A percentile compares a stretch with the other conserved stretches of the same genome.
Evolutionary conservation across 1,140 invertebrate species (phyloP).

Genomic region (Diachasmimorpha longicaudata): DNA sequence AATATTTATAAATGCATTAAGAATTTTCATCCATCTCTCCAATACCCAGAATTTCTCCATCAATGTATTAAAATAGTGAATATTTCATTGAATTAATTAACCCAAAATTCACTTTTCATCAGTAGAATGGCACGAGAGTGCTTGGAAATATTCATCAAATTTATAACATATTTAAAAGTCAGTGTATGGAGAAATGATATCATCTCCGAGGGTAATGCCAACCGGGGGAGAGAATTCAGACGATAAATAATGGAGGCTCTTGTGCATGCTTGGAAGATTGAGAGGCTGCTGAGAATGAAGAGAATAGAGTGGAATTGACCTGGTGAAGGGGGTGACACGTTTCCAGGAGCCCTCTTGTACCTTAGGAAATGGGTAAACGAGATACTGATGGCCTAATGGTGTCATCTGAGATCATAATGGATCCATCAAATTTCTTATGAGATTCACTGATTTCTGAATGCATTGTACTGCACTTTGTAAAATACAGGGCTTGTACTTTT

Average conservation of each 20-base stretch:
- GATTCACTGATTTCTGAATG: background rate
- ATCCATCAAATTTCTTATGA: background rate
- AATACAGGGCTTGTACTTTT: no score
- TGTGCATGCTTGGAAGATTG: background rate
- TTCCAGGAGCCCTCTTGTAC: background rate
- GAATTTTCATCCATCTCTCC: background rate
- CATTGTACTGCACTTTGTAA: no score
- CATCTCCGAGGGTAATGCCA: background rate
- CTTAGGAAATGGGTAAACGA: background rate
- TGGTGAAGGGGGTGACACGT: background rate
- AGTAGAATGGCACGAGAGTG: no score
- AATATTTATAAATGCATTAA: background rate
- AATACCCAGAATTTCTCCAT: background rate
- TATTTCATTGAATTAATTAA: background rate
- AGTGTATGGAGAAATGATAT: background rate
- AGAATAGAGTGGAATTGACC: background rate
- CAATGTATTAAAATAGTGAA: background rate
- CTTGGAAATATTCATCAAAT: background rate
- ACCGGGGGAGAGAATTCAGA: background rate
- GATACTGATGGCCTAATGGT: background rate
- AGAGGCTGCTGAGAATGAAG: background rate
- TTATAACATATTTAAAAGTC: background rate
- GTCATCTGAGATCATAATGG: constrained; percentile 6
- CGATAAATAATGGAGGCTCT: background rate
- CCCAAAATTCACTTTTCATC: background rate